These are phyloP conservation scores for Gryllus bimaculatus DNA, from an alignment of 1,140 invertebrate genomes.

Conservation along the genomic window DNA sequence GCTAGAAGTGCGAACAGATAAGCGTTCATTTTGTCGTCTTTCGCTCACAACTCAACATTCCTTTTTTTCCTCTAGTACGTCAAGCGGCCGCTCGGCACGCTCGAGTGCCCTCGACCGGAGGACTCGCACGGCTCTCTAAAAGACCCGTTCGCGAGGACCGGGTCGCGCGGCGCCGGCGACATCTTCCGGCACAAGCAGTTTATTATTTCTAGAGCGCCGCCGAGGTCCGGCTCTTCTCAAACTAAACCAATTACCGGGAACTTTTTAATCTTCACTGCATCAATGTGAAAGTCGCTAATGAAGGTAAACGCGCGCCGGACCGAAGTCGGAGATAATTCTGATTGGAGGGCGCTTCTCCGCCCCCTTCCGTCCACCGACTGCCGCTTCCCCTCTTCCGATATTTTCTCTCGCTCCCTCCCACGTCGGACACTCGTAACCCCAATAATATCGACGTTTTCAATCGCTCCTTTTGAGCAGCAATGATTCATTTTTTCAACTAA, in stretches of 20 bases:
- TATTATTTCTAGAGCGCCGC: background rate
- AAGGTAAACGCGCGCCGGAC: background rate
- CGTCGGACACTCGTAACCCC: too few relatives aligned
- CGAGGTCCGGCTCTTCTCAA: background rate
- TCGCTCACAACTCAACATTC: too few relatives aligned
- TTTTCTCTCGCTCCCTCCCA: background rate
- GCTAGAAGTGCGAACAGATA: too few relatives aligned
- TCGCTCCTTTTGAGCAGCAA: too few relatives aligned
- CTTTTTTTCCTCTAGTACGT: too few relatives aligned
- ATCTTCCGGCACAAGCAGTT: background rate
- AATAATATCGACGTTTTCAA: too few relatives aligned
- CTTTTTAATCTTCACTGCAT: background rate
- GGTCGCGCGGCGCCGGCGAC: background rate
- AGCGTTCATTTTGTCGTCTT: too few relatives aligned
- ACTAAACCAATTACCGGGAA: conserved; percentile 1
- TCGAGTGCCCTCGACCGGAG: background rate
- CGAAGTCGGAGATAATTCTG: background rate
- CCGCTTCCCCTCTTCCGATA: background rate
- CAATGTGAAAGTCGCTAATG: conserved; percentile 1
- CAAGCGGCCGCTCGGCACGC: too few relatives aligned
- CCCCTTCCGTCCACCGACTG: too few relatives aligned
- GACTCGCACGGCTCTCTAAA: background rate
- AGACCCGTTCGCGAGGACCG: background rate
- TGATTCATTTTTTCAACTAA: too few relatives aligned
- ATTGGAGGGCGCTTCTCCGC: background rate